A percentile compares a stretch with the other conserved stretches of the same genome.
phyloP scores from a whole-genome alignment of 2,113 vertebrate genomes.

The Phodopus roborovskii region DNA sequence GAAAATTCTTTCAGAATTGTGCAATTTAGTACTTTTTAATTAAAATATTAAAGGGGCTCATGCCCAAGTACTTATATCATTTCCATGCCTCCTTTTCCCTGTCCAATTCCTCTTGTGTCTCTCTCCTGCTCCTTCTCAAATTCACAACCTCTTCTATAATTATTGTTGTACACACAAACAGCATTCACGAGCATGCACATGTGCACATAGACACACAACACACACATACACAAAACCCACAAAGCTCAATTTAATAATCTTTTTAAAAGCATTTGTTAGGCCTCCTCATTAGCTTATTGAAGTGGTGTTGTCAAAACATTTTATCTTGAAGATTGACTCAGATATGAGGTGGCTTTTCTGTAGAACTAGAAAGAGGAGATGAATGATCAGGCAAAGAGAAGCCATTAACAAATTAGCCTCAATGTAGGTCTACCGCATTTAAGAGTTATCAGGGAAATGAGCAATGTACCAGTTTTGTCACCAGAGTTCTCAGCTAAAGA shows the following conservation, averaged over 20 bases:
- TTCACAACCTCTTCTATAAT: background rate
- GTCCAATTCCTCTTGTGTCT: background rate
- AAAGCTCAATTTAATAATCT: background rate
- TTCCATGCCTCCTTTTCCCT: background rate
- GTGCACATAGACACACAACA: background rate
- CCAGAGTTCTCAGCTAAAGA: slow-evolving; percentile 29
- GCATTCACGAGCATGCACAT: background rate
- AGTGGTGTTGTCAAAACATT: slow-evolving; percentile 16
- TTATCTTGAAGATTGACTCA: slow-evolving; percentile 29
- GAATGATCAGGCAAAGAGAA: slow-evolving; percentile 4
- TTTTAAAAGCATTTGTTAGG: background rate
- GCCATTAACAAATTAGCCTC: background rate
- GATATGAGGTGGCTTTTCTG: background rate
- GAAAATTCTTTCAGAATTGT: slow-evolving; percentile 15
- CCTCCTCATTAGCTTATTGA: slow-evolving; percentile 40
- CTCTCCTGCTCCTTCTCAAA: background rate
- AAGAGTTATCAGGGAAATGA: background rate
- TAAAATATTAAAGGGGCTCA: background rate
- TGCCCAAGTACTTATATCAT: background rate
- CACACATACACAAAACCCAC: background rate
- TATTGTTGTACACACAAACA: background rate
- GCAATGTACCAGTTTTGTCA: background rate
- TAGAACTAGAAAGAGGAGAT: slow-evolving; percentile 4
- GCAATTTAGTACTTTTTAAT: background rate
- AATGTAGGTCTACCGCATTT: background rate